These are phyloP conservation scores for Patella caerulea DNA, from an alignment of 2,888 invertebrate genomes.

Conservation along the genomic window DNA sequence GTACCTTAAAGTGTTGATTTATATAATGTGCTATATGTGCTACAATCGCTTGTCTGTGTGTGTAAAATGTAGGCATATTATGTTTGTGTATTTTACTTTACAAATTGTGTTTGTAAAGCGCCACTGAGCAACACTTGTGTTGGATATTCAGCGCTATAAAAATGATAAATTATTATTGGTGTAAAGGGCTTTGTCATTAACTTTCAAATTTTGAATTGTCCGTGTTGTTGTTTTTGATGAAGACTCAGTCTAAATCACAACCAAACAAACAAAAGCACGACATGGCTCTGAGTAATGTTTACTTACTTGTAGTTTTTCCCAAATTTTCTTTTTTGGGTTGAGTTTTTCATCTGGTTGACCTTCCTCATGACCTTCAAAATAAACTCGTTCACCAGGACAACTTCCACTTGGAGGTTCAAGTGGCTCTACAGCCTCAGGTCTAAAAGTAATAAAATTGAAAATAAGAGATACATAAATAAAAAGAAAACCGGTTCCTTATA, in stretches of 20 bases:
- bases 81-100: no score
- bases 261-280: background rate
- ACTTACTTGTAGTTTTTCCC: slow-evolving; percentile 88
- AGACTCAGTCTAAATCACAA: background rate
- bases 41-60: no score
- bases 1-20: no score
- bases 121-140: no score
- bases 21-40: no score
- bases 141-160: no score
- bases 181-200: background rate
- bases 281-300: background rate
- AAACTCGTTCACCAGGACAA: slow-evolving; percentile 86
- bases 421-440: slow-evolving; percentile 80
- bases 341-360: slow-evolving; percentile 87
- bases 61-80: no score
- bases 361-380: slow-evolving; percentile 85
- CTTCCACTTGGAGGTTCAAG: slow-evolving; percentile 83
- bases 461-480: background rate
- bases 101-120: no score
- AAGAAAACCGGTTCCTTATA: background rate
- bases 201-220: background rate
- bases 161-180: background rate
- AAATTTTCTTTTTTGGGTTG: slow-evolving; percentile 96
- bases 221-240: background rate
- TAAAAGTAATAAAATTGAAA: slow-evolving; percentile 30